phyloP scores from a whole-genome alignment of 1,140 invertebrate species.

The Antheraea pernyi region DNA sequence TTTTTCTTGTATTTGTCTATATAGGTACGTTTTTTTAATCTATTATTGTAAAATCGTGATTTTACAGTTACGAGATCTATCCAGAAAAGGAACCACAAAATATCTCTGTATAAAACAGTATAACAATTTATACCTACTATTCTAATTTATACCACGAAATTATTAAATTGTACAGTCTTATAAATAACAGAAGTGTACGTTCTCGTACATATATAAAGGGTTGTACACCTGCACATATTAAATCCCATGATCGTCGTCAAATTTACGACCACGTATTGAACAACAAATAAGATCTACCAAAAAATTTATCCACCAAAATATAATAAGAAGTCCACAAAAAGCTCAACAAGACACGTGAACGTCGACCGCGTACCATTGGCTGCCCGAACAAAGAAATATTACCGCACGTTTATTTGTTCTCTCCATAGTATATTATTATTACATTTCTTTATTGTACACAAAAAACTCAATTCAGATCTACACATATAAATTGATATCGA shows the following conservation, averaged over 20 bases:
- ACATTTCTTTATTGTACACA: conserved; percentile 11
- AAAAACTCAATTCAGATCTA: conserved; percentile 8
- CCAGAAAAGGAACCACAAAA: too few species aligned
- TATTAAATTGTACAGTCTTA: neutral
- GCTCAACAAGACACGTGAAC: conserved; percentile 65
- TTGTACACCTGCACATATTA: conserved; percentile 67
- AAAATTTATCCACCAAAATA: conserved; percentile 70
- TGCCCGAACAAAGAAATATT: conserved; percentile 73
- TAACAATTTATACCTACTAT: too few species aligned
- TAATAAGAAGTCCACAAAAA: conserved; percentile 74
- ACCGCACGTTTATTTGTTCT: conserved; percentile 59
- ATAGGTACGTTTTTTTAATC: too few species aligned
- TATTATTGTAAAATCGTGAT: too few species aligned
- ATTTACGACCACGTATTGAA: conserved; percentile 73
- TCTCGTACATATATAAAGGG: conserved; percentile 31
- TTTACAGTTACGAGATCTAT: too few species aligned
- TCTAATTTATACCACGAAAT: neutral
- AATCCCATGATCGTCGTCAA: conserved; percentile 53
- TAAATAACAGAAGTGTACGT: neutral
- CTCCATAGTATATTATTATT: conserved; percentile 21
- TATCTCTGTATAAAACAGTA: too few species aligned
- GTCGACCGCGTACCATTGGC: conserved; percentile 65
- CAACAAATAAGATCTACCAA: conserved; percentile 74
- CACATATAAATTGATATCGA: neutral
- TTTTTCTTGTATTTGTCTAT: too few species aligned